A percentile compares a stretch with the other conserved stretches of the same genome.
Evolutionary conservation across 1,140 invertebrate genomes (phyloP).

Genomic region (Lethocerus indicus): DNA sequence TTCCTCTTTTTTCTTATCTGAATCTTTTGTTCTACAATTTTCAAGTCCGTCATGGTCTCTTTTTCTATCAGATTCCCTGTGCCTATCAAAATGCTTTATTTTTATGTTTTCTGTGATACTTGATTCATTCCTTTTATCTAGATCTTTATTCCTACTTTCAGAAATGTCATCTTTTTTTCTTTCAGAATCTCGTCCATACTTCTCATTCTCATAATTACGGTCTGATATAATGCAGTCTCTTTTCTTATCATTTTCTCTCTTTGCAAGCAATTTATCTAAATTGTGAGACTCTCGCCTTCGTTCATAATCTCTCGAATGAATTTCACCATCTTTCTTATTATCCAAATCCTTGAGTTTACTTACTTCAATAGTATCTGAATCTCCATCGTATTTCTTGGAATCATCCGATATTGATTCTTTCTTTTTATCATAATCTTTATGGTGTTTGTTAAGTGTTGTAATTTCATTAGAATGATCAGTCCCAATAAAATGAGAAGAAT

Average conservation of each 20-base stretch:
- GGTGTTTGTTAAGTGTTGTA: slow-evolving; percentile 17
- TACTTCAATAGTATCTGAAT: slow-evolving; percentile 22
- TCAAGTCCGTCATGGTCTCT: slow-evolving; percentile 19
- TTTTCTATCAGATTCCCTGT: slow-evolving; percentile 21
- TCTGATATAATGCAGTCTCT: slow-evolving; percentile 6
- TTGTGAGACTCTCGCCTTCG: slow-evolving; percentile 22
- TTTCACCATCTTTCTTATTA: slow-evolving; percentile 1
- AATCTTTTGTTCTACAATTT: slow-evolving; percentile 16
- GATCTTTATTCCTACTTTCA: slow-evolving; percentile 8
- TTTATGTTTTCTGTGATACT: slow-evolving; percentile 8
- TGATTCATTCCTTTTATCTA: slow-evolving; percentile 18
- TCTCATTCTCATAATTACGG: too few species aligned
- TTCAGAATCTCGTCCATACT: slow-evolving; percentile 22
- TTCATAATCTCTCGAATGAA: slow-evolving; percentile 9
- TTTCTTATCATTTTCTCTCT: slow-evolving; percentile 16
- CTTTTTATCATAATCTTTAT: slow-evolving; percentile 23
- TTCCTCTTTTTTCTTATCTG: slow-evolving; percentile 12
- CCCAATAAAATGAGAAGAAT: background rate
- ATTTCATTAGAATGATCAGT: background rate
- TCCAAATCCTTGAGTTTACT: slow-evolving; percentile 4
- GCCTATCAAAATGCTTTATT: slow-evolving; percentile 10
- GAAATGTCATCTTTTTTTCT: slow-evolving; percentile 20
- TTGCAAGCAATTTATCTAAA: too few species aligned
- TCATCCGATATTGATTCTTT: slow-evolving; percentile 28
- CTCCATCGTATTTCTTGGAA: slow-evolving; percentile 26